These are phyloP conservation scores for Globia sparganii DNA, from an alignment of 2,888 invertebrate genomes.

Conservation along the genomic window DNA sequence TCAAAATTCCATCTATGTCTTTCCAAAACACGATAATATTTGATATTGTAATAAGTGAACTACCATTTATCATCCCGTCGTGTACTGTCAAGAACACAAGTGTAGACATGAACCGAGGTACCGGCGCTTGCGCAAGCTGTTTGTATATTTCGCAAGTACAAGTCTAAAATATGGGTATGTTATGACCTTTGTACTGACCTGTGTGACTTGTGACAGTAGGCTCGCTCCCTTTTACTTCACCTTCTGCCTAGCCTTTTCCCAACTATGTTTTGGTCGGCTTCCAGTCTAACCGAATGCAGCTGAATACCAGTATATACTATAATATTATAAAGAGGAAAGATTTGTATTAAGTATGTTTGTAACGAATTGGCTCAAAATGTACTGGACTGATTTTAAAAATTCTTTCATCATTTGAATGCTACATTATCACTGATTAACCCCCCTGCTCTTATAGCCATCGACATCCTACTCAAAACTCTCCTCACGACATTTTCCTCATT, in stretches of 20 bases:
- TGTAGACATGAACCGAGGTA: conserved; percentile 33
- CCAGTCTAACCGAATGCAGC: no score
- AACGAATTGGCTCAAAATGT: no score
- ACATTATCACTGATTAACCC: no score
- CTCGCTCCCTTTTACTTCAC: not conserved
- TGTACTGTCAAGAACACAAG: conserved; percentile 47
- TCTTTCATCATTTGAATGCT: no score
- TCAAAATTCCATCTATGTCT: not conserved
- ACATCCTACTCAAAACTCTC: no score
- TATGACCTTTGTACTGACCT: conserved; percentile 38
- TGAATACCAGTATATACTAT: no score
- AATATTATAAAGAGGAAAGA: no score
- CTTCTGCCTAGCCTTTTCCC: not conserved
- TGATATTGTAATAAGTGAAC: conserved; percentile 42
- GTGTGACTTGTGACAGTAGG: not conserved
- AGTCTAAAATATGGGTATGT: conserved; percentile 13
- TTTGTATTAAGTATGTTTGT: no score
- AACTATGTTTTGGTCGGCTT: not conserved
- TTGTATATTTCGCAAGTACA: conserved; percentile 39
- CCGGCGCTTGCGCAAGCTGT: conserved; percentile 34
- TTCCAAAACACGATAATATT: conserved; percentile 8
- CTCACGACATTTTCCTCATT: no score
- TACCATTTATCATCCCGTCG: conserved; percentile 41
- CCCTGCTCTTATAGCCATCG: no score
- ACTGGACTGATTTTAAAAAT: no score